Base-by-base conservation (phyloP, 2,113 vertebrate genomes). In the Hemibagrus wyckioides region DNA sequence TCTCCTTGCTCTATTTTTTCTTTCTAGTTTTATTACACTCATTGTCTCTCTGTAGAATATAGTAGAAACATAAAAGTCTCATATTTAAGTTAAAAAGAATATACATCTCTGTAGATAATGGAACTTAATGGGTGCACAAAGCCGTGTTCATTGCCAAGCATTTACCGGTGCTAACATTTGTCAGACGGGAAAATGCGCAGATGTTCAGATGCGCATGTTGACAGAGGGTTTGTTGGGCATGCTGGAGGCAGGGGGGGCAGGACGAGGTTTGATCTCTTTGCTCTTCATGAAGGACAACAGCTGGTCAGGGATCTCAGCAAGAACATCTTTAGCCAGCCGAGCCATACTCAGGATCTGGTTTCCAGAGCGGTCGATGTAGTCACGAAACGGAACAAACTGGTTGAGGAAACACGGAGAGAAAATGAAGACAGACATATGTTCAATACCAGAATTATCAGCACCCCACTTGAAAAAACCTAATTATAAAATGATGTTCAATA, bases 331-430 rank as follows among this genome's bases (percentile, higher is more conserved):
- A 69, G 98, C 98, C 91, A 99, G 94, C 25, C 98, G 96, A 57
- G 98, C 98, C 98, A 99, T 99, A 94, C 98, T 99, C 90, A 98
- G 94, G 77, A 99, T 97, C 91, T 99, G 97, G 94, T 98, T 99
- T 76, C 98, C 98, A 0, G 97, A 97, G 88, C 96, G 96, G 23
- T 99, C 98, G 1, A 99, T 96, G 28, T 99, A 99, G 93, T 99
- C 98, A 88, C 98, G 96, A 94, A 99, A 99, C 0, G 98, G 98
- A 91, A 99, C 98, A 33, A 99, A 99, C 98, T 99, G 85, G 13
- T 39, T 2, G 85, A 76, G 15, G 6, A 63, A 67, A 85, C 9
- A 85, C 79, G 83, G 4, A 33, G 61, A 61, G 36, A 61, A 75
- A 28, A 81, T 71, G 33, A 75, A 80, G 25, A 82, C 8, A 85